Percentiles rank a stretch among this genome's conserved stretches.
Conservation (phyloP, 2,113 vertebrate species). For the Corvus hawaiiensis region DNA sequence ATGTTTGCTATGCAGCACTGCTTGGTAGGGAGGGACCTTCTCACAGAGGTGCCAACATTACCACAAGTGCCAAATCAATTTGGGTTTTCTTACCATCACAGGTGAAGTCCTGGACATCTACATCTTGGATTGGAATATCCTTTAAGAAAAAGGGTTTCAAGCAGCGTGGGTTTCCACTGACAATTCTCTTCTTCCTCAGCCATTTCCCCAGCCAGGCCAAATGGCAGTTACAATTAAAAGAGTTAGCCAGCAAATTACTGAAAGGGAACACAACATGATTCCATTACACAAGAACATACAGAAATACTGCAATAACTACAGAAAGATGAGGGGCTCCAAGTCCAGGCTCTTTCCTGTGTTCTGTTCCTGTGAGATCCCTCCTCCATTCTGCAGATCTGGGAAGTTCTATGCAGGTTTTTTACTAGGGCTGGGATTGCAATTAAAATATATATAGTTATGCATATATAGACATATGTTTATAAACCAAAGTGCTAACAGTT, state of each 20-base stretch:
- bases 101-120: constrained; percentile 93
- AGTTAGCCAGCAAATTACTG: constrained; percentile 96
- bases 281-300: background rate
- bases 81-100: constrained; percentile 84
- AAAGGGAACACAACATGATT: constrained; percentile 6
- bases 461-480: background rate
- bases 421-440: background rate
- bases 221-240: constrained; percentile 96
- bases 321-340: background rate
- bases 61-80: background rate
- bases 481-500: background rate
- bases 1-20: background rate
- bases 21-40: background rate
- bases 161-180: constrained; percentile 97
- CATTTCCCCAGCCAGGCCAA: constrained; percentile 95
- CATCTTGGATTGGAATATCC: constrained; percentile 98
- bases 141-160: constrained; percentile 95
- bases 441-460: background rate
- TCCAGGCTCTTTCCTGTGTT: background rate
- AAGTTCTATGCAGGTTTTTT: background rate
- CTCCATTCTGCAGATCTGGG: background rate
- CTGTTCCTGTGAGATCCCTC: background rate
- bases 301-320: background rate
- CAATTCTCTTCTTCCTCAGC: constrained; percentile 91
- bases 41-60: background rate